phyloP scores from a whole-genome alignment of 2,888 invertebrate genomes.

The Argynnis bischoffii region DNA sequence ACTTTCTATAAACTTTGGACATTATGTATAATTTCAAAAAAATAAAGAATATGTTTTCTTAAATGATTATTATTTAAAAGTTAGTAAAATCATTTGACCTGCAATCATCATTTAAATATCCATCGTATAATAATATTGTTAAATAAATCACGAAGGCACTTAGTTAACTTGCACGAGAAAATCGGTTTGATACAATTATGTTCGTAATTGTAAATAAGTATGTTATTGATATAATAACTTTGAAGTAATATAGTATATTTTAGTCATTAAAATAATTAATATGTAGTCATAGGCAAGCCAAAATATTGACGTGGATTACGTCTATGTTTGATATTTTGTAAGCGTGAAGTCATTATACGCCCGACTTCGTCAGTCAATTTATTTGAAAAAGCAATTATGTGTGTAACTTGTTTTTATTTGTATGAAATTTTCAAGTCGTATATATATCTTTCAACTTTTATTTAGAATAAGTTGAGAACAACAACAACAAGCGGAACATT shows the following conservation, averaged over 20 bases:
- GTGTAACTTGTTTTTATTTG: too few species aligned
- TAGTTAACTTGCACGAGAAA: constrained; percentile 54
- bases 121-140: neutral
- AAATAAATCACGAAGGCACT: constrained; percentile 16
- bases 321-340: constrained; percentile 48
- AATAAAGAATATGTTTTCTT: too few species aligned
- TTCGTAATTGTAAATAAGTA: constrained; percentile 59
- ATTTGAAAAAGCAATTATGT: too few species aligned
- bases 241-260: constrained; percentile 50
- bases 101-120: neutral
- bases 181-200: constrained; percentile 57
- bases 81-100: neutral
- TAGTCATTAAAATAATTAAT: constrained; percentile 49
- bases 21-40: constrained; percentile 35
- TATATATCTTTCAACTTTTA: neutral
- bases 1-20: constrained; percentile 47
- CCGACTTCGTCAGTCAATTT: constrained; percentile 2
- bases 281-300: constrained; percentile 45
- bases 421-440: too few species aligned
- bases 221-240: constrained; percentile 72
- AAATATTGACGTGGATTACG: constrained; percentile 34
- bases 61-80: too few species aligned
- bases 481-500: constrained; percentile 30
- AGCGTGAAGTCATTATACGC: constrained; percentile 44
- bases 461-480: constrained; percentile 27